Evolutionary conservation across 2,113 vertebrate genomes (phyloP), one percentile per base, ranked within the genome.

Genomic region (Chamaetylas fuelleborni): DNA sequence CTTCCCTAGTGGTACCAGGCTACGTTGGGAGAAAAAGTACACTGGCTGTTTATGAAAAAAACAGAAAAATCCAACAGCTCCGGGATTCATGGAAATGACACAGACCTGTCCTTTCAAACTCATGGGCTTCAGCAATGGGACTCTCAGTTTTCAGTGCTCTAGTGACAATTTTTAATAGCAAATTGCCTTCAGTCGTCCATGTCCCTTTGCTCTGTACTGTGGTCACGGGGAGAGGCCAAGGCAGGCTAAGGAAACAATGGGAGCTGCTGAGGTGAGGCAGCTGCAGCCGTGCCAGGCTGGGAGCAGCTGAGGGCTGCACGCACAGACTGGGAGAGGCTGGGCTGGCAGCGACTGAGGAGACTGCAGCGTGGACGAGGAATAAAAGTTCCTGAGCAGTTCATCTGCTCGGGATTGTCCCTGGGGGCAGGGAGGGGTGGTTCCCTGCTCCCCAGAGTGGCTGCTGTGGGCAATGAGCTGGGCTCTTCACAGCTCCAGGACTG

Each of bases 141-240:
- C 20, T 47, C 25, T 34, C 11, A 22, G 22, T 40, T 78, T 56
- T 19, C 24, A 72, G 40, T 48, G 48, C 33, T 72, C 7, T 17
- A 19, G 15, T 43, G 43, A 50, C 11, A 29, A 14, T 48, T 50
- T 26, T 5, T 76, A 29, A 28, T 89, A 48, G 25, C 33, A 69
- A 77, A 50, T 23, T 67, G 13, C 62, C 14, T 64, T 54, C 26
- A 62, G 0, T 69, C 54, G 50, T 78, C 50, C 15, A 4, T 56
- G 13, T 13, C 29, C 5, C 38, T 62, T 72, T 7, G 11, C n/a
- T 60, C 29, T 0, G 0, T 60, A 14, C n/a, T 9, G 31, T 47
- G 57, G 25, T 24, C 64, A n/a, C 12, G 19, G 33, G 43, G 50
- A 56, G 29, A 60, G 48, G 24, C 73, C 64, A 58, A 29, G 58